A percentile compares a stretch with the other conserved stretches of the same genome.
Conservation (phyloP, 2,888 invertebrate species). For the Metalampra italica region DNA sequence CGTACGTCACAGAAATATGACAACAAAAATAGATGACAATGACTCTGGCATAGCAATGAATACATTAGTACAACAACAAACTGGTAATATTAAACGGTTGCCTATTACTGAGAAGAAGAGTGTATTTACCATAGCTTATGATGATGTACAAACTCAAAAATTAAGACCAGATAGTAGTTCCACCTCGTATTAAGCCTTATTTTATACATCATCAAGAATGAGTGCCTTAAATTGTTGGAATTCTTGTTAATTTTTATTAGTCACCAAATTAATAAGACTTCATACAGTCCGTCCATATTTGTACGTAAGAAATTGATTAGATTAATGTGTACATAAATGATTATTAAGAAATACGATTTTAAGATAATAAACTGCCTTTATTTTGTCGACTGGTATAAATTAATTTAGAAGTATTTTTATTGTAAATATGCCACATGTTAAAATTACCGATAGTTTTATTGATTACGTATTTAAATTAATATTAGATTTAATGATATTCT, state of each 20-base stretch:
- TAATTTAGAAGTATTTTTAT: slow-evolving; percentile 38
- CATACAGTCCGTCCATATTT: slow-evolving; percentile 33
- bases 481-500: slow-evolving; percentile 34
- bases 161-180: slow-evolving; percentile 88
- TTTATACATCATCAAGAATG: slow-evolving; percentile 22
- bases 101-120: slow-evolving; percentile 92
- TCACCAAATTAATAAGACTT: slow-evolving; percentile 19
- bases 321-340: slow-evolving; percentile 10
- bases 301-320: slow-evolving; percentile 16
- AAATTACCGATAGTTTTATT: slow-evolving; percentile 28
- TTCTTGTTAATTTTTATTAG: slow-evolving; percentile 14
- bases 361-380: slow-evolving; percentile 52
- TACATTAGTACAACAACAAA: slow-evolving; percentile 66
- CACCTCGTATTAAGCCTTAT: slow-evolving; percentile 74
- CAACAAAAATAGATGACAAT: slow-evolving; percentile 80
- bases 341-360: slow-evolving; percentile 8
- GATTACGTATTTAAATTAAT: slow-evolving; percentile 31
- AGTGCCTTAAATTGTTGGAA: slow-evolving; percentile 46
- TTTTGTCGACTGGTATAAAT: slow-evolving; percentile 58
- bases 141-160: slow-evolving; percentile 92
- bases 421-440: slow-evolving; percentile 35
- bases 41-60: slow-evolving; percentile 90
- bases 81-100: slow-evolving; percentile 79
- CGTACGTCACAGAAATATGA: slow-evolving; percentile 34
- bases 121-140: slow-evolving; percentile 95